These are phyloP conservation scores for Diplodus sargus DNA, from an alignment of 2,797 vertebrate genomes.

Conservation along the genomic window DNA sequence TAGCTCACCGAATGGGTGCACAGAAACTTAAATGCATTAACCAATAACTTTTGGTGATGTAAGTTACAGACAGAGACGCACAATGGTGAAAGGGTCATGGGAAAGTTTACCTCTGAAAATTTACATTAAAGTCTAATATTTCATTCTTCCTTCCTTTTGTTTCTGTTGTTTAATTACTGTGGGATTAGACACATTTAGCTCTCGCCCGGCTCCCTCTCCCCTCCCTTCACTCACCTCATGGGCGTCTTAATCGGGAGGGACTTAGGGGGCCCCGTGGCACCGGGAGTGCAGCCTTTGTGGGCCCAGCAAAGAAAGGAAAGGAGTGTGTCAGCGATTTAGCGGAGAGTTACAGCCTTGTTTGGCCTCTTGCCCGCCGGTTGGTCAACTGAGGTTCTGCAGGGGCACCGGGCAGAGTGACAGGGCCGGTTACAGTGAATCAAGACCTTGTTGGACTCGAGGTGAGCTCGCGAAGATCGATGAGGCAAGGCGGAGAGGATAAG, in stretches of 20 bases:
- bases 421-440: constrained; percentile 57
- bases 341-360: constrained; percentile 53
- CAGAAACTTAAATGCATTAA: constrained; percentile 25
- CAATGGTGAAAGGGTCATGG: constrained; percentile 64
- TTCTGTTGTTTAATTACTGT: constrained; percentile 68
- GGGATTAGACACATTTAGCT: constrained; percentile 67
- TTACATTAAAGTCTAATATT: constrained; percentile 62
- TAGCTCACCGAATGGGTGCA: constrained; percentile 13
- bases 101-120: constrained; percentile 74
- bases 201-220: constrained; percentile 21
- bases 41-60: constrained; percentile 35
- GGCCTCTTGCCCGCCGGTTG: constrained; percentile 57
- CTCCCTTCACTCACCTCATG: constrained; percentile 28
- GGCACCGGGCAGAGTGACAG: constrained; percentile 57
- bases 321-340: constrained; percentile 78
- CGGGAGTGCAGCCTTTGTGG: constrained; percentile 62
- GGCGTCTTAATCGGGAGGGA: constrained; percentile 62
- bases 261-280: constrained; percentile 59
- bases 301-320: constrained; percentile 72
- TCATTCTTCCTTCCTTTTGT: constrained; percentile 57
- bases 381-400: constrained; percentile 53
- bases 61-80: constrained; percentile 33
- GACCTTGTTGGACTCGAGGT: constrained; percentile 61
- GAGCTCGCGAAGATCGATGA: constrained; percentile 53
- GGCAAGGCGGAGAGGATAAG: constrained; percentile 27